phyloP scores from a whole-genome alignment of 2,797 vertebrate species.

The Luscinia luscinia region DNA sequence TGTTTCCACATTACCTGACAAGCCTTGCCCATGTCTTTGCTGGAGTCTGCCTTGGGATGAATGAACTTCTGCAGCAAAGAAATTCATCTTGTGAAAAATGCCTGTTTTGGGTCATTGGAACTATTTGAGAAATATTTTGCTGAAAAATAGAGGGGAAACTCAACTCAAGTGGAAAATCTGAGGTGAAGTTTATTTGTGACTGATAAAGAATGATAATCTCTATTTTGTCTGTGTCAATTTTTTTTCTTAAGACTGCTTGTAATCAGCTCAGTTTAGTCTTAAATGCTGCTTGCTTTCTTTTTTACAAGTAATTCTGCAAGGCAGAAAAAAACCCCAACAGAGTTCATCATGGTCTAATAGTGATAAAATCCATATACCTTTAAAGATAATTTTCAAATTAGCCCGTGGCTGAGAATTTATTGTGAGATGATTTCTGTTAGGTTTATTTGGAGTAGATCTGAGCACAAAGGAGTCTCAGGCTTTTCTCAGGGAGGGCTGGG shows the following conservation, averaged over 20 bases:
- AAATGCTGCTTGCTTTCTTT: not conserved
- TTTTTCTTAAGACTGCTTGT: conserved; percentile 3
- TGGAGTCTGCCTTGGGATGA: not conserved
- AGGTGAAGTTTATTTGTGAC: conserved; percentile 42
- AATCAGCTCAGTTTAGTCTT: not conserved
- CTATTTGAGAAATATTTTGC: conserved; percentile 54
- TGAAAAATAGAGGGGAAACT: conserved; percentile 33
- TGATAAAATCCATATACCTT: not conserved
- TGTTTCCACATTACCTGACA: conserved; percentile 41
- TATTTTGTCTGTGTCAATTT: not conserved
- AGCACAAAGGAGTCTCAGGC: not conserved
- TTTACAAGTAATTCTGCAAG: not conserved
- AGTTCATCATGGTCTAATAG: not conserved
- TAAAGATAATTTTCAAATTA: not conserved
- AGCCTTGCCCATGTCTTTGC: not conserved
- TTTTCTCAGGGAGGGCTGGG: not conserved
- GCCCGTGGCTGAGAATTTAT: not conserved
- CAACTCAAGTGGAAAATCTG: conserved; percentile 45
- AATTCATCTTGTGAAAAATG: conserved; percentile 55
- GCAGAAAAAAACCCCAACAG: not conserved
- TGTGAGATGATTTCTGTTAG: not conserved
- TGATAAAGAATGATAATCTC: conserved; percentile 46
- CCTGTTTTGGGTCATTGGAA: conserved; percentile 49
- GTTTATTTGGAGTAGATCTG: not conserved
- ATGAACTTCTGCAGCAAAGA: conserved; percentile 25